Conservation (phyloP, 2,797 vertebrate species). For the Philypnodon macrostomus region DNA sequence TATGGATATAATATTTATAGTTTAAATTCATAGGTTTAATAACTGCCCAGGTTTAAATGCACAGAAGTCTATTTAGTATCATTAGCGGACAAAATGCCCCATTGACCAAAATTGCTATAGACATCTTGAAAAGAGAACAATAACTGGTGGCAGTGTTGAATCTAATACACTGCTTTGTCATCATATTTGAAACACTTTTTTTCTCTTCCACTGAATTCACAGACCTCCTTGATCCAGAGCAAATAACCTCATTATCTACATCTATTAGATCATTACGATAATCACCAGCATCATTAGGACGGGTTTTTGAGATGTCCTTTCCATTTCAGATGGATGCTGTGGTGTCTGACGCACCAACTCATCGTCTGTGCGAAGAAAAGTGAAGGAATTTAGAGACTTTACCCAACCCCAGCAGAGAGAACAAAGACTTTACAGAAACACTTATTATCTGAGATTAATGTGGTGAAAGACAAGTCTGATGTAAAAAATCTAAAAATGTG, state of each 20-base stretch:
- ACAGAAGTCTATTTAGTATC: too few relatives aligned
- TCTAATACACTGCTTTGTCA: slow-evolving; percentile 32
- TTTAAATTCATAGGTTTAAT: too few relatives aligned
- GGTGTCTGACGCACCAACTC: slow-evolving; percentile 41
- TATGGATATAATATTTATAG: too few relatives aligned
- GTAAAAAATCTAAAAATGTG: slow-evolving; percentile 21
- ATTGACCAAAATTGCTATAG: too few relatives aligned
- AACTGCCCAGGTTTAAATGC: too few relatives aligned
- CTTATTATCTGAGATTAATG: slow-evolving; percentile 53
- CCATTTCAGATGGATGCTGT: slow-evolving; percentile 21
- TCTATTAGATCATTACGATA: slow-evolving; percentile 76
- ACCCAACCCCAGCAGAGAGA: slow-evolving; percentile 32
- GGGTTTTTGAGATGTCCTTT: slow-evolving; percentile 50
- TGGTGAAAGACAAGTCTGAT: slow-evolving; percentile 34
- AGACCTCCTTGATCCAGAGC: slow-evolving; percentile 66
- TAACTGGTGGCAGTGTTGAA: slow-evolving; percentile 9
- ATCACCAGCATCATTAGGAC: slow-evolving; percentile 73
- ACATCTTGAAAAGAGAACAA: too few relatives aligned
- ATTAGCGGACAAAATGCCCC: too few relatives aligned
- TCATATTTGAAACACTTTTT: slow-evolving; percentile 41
- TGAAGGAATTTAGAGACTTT: slow-evolving; percentile 46
- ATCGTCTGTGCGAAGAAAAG: slow-evolving; percentile 30
- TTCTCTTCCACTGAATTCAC: slow-evolving; percentile 54
- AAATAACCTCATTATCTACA: slow-evolving; percentile 77
- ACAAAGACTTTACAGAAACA: slow-evolving; percentile 59